These are phyloP conservation scores for Drosophila yakuba DNA, from an alignment of 1,140 invertebrate genomes.

Conservation along the genomic window DNA sequence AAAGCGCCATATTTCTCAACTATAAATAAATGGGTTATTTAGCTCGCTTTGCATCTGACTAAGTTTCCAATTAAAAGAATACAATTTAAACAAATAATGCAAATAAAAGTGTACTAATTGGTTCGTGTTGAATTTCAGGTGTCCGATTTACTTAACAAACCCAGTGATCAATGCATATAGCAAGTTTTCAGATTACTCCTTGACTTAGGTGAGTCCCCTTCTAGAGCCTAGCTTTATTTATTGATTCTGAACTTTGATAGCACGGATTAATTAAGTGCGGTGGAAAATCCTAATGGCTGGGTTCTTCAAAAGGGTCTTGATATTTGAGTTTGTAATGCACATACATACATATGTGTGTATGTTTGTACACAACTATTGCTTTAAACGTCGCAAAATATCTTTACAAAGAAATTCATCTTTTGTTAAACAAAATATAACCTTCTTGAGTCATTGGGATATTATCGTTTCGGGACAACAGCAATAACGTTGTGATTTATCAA, in stretches of 20 bases:
- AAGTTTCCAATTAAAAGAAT: constrained; percentile 22
- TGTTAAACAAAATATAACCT: too few species aligned
- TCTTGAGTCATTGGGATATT: neutral
- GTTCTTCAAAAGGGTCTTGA: constrained; percentile 2
- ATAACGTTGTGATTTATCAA: neutral
- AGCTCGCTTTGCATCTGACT: constrained; percentile 26
- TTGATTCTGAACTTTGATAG: constrained; percentile 16
- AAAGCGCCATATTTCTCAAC: constrained; percentile 26
- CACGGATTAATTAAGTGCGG: constrained; percentile 1
- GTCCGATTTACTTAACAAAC: constrained; percentile 13
- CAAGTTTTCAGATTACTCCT: constrained; percentile 39
- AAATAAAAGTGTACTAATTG: constrained; percentile 20
- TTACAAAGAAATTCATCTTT: neutral
- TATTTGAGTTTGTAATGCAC: constrained; percentile 8
- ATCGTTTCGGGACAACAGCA: neutral
- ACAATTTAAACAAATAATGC: constrained; percentile 4
- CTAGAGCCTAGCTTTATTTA: neutral
- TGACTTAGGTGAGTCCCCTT: constrained; percentile 40
- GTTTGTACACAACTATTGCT: too few species aligned
- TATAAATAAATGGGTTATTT: constrained; percentile 60
- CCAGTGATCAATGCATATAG: constrained; percentile 42
- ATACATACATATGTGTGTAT: too few species aligned
- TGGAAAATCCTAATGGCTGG: constrained; percentile 22
- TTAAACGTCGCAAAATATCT: neutral
- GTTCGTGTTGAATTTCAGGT: constrained; percentile 37